These are phyloP conservation scores for Asobara japonica DNA, from an alignment of 1,140 invertebrate species.

Conservation along the genomic window DNA sequence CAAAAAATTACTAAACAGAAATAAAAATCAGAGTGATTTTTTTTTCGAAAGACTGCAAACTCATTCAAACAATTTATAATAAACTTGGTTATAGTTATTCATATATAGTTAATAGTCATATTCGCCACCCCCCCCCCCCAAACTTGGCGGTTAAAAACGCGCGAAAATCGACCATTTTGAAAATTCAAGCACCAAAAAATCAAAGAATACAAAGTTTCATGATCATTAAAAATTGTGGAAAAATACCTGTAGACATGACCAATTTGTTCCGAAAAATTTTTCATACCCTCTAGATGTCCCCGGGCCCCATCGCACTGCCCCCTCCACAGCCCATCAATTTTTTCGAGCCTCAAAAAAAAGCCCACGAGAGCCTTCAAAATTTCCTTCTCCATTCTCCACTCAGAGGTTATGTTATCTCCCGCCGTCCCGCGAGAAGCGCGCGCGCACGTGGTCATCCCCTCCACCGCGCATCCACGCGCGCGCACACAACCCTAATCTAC, in stretches of 20 bases:
- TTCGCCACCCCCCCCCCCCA: too few species aligned
- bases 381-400: neutral
- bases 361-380: neutral
- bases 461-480: too few species aligned
- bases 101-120: too few species aligned
- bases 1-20: neutral
- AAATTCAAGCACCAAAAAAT: too few species aligned
- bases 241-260: conserved; percentile 2
- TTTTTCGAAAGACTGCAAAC: neutral
- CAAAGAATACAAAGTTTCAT: too few species aligned
- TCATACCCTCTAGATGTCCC: neutral
- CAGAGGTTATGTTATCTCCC: neutral
- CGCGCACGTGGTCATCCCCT: conserved; percentile 12
- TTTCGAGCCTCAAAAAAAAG: neutral
- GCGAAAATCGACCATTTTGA: too few species aligned
- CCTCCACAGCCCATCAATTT: neutral
- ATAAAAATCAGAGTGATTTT: too few species aligned
- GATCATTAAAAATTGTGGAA: neutral
- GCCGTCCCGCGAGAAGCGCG: too few species aligned
- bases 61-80: neutral
- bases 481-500: neutral
- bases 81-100: too few species aligned
- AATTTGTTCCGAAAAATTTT: neutral
- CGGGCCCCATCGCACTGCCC: too few species aligned
- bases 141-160: too few species aligned